Base-by-base conservation (phyloP, 35 echinoderm and acorn worm genomes). In the Ophiothrix spiculata region DNA sequence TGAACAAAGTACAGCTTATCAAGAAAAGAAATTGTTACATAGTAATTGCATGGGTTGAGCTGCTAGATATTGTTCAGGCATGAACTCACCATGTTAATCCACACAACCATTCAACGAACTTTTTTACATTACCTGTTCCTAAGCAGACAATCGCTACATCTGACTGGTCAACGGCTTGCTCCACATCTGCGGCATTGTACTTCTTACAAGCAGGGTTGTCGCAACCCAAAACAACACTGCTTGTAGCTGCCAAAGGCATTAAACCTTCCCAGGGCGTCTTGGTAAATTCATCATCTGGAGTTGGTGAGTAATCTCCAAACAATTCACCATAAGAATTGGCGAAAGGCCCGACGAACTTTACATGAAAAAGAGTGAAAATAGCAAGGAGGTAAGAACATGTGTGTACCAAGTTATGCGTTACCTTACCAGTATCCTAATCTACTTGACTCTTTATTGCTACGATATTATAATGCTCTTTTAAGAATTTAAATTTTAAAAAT, bases 281-380 rank as follows among this genome's bases (percentile, higher is more conserved):
- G 15, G 87, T 75, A 75, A 91, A 99, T 29, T 64, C 38, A 19
- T 85, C 89, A 28, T 91, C 90, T 3, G 90, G 81, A 0, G 86
- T 33, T 29, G 96, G 81, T 19, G 88, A 45, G 40, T 94, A 99
- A 78, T 91, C 80, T 19, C 96, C 96, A 41, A 93, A 90, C 0
- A 99, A 32, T 15, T 84, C 76, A 0, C 32, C 39, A 0, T 86
- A 45, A 36, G 75, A 86, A 39, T 99, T 84, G 34, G 96, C 96
- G 77, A 99, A 99, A 75, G 96, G 96, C 39, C 96, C 96, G 13
- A 99, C 96, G 39, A 99, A 75, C 96, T 99, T 39, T 37, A 36
- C 36, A 39, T 25, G 25, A 63, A 40, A 80, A 37, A 75, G n/a
- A 39, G 75, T 78, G 64, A 73, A 87, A 39, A 38, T 19, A 36